Conservation (phyloP, 1,140 invertebrate species). For the Drosophila lacertosa region DNA sequence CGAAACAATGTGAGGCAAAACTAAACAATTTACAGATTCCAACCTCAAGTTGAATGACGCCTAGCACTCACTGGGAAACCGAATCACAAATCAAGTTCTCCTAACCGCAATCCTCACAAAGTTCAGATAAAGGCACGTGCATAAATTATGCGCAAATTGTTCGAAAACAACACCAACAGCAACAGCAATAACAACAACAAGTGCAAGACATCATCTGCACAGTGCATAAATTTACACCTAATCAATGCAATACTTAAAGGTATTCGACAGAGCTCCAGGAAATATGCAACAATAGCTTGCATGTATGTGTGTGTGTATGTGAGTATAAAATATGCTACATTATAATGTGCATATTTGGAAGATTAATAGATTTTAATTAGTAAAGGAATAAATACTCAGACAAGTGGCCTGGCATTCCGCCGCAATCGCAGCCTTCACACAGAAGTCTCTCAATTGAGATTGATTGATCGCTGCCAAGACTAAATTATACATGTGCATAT, state of each 20-base stretch:
- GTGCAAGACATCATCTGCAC: conserved; percentile 3
- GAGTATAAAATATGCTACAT: conserved; percentile 53
- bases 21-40: conserved; percentile 15
- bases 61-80: background rate
- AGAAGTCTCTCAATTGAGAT: conserved; percentile 19
- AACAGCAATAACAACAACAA: conserved; percentile 9
- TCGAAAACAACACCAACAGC: conserved; percentile 10
- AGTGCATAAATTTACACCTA: conserved; percentile 74
- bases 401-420: conserved; percentile 32
- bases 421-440: background rate
- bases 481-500: conserved; percentile 23
- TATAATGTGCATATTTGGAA: conserved; percentile 58
- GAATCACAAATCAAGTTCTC: conserved; percentile 27
- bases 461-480: conserved; percentile 41
- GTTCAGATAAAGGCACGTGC: conserved; percentile 37
- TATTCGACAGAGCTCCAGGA: conserved; percentile 50
- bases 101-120: conserved; percentile 25
- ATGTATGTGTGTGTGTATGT: conserved; percentile 5
- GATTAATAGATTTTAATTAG: conserved; percentile 82
- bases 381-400: conserved; percentile 48
- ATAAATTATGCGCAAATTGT: conserved; percentile 37
- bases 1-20: conserved; percentile 14
- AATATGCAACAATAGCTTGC: conserved; percentile 21
- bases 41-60: conserved; percentile 21
- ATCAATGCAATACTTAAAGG: conserved; percentile 73